Percentiles rank a stretch among this genome's conserved stretches.
These are phyloP conservation scores for Syrphus vitripennis DNA, from an alignment of 2,888 invertebrate genomes.

Conservation along the genomic window DNA sequence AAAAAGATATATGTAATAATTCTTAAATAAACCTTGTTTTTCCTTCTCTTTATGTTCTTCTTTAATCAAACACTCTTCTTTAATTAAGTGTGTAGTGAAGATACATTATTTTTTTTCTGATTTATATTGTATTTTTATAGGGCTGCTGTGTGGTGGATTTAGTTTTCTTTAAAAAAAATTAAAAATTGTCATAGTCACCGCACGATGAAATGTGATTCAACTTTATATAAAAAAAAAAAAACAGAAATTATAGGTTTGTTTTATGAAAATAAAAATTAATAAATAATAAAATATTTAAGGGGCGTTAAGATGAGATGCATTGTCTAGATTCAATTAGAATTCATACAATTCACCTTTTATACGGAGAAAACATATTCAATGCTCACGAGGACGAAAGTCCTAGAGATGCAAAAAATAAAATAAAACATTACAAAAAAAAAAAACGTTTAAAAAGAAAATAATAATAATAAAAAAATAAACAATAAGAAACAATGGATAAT, in stretches of 20 bases:
- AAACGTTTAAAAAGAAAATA: constrained; percentile 55
- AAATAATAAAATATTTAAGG: constrained; percentile 55
- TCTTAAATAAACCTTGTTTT: constrained; percentile 32
- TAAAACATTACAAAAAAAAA: constrained; percentile 54
- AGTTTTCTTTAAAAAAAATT: constrained; percentile 16
- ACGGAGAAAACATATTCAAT: not conserved
- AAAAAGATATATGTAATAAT: constrained; percentile 57
- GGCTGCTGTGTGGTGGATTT: constrained; percentile 21
- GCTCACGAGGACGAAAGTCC: not conserved
- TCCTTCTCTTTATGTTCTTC: not conserved
- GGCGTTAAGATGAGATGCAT: constrained; percentile 24
- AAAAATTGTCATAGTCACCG: constrained; percentile 58
- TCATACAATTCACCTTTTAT: constrained; percentile 9
- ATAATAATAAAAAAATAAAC: constrained; percentile 49
- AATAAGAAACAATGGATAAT: constrained; percentile 61
- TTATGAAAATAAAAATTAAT: constrained; percentile 36
- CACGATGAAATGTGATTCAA: not conserved
- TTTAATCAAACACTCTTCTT: constrained; percentile 8
- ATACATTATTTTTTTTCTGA: not conserved
- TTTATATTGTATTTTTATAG: not conserved
- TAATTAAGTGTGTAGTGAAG: not conserved
- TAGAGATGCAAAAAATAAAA: constrained; percentile 25
- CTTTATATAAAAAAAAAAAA: constrained; percentile 7
- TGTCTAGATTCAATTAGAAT: constrained; percentile 31
- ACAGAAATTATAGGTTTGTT: not conserved